Percentiles rank a stretch among this genome's conserved stretches.
phyloP scores from a whole-genome alignment of 2,797 vertebrate genomes.

The Pteropus rufus region DNA sequence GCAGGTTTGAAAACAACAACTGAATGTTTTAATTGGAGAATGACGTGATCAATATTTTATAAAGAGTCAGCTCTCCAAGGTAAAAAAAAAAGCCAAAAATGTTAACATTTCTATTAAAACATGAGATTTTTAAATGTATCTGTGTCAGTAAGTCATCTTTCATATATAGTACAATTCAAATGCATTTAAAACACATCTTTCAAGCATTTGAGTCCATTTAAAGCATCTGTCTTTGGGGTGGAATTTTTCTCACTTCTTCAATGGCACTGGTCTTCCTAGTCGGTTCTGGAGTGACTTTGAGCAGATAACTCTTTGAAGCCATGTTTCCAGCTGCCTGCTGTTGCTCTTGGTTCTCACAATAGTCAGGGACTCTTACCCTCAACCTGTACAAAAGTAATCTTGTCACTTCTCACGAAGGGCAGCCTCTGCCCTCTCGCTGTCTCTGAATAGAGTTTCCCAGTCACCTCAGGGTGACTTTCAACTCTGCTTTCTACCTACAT shows the following conservation, averaged over 20 bases:
- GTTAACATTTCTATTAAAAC: constrained; percentile 49
- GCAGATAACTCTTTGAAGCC: neutral
- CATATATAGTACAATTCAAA: neutral
- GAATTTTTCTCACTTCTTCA: constrained; percentile 45
- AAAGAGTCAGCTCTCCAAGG: constrained; percentile 39
- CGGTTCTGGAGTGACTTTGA: neutral
- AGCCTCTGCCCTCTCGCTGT: neutral
- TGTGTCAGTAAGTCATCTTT: constrained; percentile 53
- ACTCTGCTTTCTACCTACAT: neutral
- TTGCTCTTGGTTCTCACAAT: neutral
- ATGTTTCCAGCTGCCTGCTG: neutral
- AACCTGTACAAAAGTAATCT: neutral
- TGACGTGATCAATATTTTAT: constrained; percentile 27
- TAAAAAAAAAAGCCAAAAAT: constrained; percentile 27
- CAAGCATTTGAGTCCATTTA: constrained; percentile 40
- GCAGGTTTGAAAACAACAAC: neutral
- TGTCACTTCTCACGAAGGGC: neutral
- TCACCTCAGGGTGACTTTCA: too few species aligned
- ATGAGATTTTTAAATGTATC: constrained; percentile 31
- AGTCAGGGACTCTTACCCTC: neutral
- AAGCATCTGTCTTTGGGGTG: neutral
- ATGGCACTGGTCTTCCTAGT: neutral
- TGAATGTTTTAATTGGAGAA: constrained; percentile 33
- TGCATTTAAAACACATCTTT: constrained; percentile 55
- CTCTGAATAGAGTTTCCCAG: neutral